Evolutionary conservation across 1,140 invertebrate species (phyloP), one percentile per base, ranked within the genome.

Genomic region (Aphaenogaster ashmeadi): DNA sequence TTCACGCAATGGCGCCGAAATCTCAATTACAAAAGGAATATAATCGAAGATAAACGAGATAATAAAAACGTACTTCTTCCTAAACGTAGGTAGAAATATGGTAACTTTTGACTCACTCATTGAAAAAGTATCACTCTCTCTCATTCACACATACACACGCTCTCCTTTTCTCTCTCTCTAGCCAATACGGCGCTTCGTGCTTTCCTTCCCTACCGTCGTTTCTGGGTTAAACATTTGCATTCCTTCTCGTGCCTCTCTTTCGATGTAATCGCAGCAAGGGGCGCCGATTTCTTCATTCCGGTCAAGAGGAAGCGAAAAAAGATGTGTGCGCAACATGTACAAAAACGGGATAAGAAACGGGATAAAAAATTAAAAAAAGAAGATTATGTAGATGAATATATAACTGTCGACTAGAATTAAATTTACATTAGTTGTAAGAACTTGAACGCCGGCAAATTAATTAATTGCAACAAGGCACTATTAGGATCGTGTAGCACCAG

Each of bases 21-120:
- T 95, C 93, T 95, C 93, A 94, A 88, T 95, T 95, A 95, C 90
- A 95, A 95, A 95, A 94, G 91, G 92, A 95, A 94, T 94, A 94
- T 94, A 93, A 90, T 94, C 92, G 92, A 95, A 94, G 92, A 90
- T 95, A 94, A 95, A 95, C 91, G 91, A 94, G 92, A 95, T 92
- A 94, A 95, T 94, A 93, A 94, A 94, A 95, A 93, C 72, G 91
- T 94, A 93, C 88, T 94, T 93, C 91, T 92, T 95, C 90, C 93
- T 95, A 95, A 95, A 95, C 94, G 91, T 94, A 95, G 92, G 88
- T 95, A 95, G 93, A 95, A 95, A 95, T 94, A 69, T 95, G 95
- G 94, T 95, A 95, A 95, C 94, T 95, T 84, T 94, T 94, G 92
- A 95, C 94, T 95, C 95, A 95, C 94, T 94, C 94, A 93, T 95